A percentile compares a stretch with the other conserved stretches of the same genome.
These are phyloP conservation scores for Drosophila lacertosa DNA, from an alignment of 1,140 invertebrate genomes.

Conservation along the genomic window DNA sequence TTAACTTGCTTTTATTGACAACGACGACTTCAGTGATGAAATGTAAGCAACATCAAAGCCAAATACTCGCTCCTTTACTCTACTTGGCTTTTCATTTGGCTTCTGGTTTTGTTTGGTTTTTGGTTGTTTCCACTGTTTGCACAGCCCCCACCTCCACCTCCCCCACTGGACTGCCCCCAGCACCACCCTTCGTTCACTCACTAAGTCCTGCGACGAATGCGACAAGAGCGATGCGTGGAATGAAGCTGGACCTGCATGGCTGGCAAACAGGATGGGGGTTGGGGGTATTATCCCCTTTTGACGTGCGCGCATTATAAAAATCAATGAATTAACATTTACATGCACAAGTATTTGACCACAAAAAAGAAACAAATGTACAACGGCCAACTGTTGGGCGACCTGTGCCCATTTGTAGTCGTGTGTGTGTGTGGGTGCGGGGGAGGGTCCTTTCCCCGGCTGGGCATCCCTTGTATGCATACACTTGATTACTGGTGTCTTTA, in stretches of 20 bases:
- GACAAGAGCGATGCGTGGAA: too few species aligned
- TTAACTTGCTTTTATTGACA: constrained; percentile 79
- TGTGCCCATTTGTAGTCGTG: constrained; percentile 45
- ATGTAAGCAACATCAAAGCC: constrained; percentile 81
- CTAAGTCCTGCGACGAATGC: constrained; percentile 37
- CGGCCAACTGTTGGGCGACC: constrained; percentile 30
- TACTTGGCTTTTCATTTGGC: constrained; percentile 8
- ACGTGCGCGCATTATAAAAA: constrained; percentile 73
- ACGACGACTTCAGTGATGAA: constrained; percentile 76
- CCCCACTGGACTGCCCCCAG: neutral
- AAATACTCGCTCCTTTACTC: constrained; percentile 52
- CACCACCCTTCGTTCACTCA: neutral
- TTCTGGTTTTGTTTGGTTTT: constrained; percentile 25
- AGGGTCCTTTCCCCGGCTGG: neutral
- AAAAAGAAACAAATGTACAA: constrained; percentile 82
- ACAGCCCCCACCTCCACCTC: constrained; percentile 33
- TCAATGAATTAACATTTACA: constrained; percentile 82
- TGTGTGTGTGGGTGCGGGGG: neutral
- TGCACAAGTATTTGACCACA: constrained; percentile 80
- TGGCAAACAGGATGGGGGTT: neutral
- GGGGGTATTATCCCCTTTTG: constrained; percentile 56
- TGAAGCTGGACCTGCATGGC: neutral
- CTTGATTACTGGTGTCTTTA: constrained; percentile 76
- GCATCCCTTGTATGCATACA: constrained; percentile 69
- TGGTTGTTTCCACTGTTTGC: constrained; percentile 66